phyloP scores from a whole-genome alignment of 2,113 vertebrate species.

The Malurus melanocephalus region DNA sequence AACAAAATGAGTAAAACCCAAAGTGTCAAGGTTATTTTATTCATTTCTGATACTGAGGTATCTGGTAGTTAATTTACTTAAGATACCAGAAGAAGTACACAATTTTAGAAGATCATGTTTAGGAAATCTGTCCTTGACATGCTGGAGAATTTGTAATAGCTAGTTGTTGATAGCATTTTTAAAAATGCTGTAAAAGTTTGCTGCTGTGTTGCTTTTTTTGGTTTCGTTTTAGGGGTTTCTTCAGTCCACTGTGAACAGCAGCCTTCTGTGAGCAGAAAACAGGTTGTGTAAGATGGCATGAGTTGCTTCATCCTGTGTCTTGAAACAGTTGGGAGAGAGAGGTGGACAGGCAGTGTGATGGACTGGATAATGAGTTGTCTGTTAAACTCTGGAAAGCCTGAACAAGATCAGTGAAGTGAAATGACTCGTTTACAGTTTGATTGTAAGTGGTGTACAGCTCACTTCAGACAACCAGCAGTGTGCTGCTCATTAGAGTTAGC shows the following conservation, averaged over 20 bases:
- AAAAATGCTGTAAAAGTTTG: not conserved
- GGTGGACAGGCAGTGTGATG: conserved; percentile 11
- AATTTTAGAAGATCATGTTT: not conserved
- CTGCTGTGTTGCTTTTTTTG: not conserved
- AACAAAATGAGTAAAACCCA: not conserved
- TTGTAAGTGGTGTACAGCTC: not conserved
- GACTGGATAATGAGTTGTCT: conserved; percentile 43
- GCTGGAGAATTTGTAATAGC: not conserved
- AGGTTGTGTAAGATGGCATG: not conserved
- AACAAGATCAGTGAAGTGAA: conserved; percentile 38
- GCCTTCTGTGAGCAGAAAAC: not conserved
- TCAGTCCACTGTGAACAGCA: not conserved
- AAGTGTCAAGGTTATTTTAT: conserved; percentile 2
- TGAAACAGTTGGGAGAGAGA: conserved; percentile 14
- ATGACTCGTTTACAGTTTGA: conserved; percentile 24
- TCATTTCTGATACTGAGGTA: not conserved
- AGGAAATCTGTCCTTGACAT: not conserved
- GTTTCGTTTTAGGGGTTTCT: not conserved
- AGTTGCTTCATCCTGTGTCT: conserved; percentile 15
- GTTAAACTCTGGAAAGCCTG: conserved; percentile 14
- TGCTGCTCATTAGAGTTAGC: conserved; percentile 12
- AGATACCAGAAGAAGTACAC: not conserved
- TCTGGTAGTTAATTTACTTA: conserved; percentile 10
- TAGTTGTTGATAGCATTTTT: not conserved
- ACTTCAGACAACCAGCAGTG: not conserved